A percentile compares a stretch with the other conserved stretches of the same genome.
phyloP scores from a whole-genome alignment of 1,140 invertebrate species.

The Acromyrmex heyeri region DNA sequence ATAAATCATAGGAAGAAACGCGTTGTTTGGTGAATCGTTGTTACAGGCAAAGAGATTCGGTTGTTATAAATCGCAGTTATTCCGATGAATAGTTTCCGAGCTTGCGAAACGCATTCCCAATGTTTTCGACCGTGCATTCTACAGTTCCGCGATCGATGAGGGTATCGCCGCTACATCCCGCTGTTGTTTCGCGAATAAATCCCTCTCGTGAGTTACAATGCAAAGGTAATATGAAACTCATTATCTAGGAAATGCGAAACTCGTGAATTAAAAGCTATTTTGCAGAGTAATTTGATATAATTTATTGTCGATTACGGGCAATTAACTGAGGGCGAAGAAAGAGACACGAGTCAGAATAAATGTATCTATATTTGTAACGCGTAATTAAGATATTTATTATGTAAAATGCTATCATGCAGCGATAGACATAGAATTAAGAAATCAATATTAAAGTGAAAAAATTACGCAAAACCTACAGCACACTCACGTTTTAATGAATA shows the following conservation, averaged over 20 bases:
- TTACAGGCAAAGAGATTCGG: constrained; percentile 14
- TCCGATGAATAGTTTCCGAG: constrained; percentile 46
- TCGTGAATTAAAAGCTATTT: constrained; percentile 64
- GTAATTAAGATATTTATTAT: constrained; percentile 58
- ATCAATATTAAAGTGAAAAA: constrained; percentile 15
- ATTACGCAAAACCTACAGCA: neutral
- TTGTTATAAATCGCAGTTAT: constrained; percentile 50
- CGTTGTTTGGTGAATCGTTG: constrained; percentile 25
- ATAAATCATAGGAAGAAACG: constrained; percentile 28
- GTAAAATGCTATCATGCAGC: neutral
- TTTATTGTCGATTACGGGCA: constrained; percentile 57
- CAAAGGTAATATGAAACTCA: constrained; percentile 60
- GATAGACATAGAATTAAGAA: constrained; percentile 31
- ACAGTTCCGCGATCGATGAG: constrained; percentile 43
- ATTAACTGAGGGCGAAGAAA: constrained; percentile 36
- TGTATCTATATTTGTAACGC: constrained; percentile 13
- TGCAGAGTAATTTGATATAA: constrained; percentile 56
- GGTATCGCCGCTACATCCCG: neutral
- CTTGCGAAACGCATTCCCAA: constrained; percentile 42
- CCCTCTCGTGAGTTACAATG: constrained; percentile 43
- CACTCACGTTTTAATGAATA: neutral
- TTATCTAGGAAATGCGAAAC: constrained; percentile 58
- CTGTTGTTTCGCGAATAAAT: constrained; percentile 54
- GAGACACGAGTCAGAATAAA: constrained; percentile 2
- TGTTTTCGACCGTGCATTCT: constrained; percentile 42